These are phyloP conservation scores for Petrolisthes cinctipes DNA, from an alignment of 2,888 invertebrate genomes.

Conservation along the genomic window DNA sequence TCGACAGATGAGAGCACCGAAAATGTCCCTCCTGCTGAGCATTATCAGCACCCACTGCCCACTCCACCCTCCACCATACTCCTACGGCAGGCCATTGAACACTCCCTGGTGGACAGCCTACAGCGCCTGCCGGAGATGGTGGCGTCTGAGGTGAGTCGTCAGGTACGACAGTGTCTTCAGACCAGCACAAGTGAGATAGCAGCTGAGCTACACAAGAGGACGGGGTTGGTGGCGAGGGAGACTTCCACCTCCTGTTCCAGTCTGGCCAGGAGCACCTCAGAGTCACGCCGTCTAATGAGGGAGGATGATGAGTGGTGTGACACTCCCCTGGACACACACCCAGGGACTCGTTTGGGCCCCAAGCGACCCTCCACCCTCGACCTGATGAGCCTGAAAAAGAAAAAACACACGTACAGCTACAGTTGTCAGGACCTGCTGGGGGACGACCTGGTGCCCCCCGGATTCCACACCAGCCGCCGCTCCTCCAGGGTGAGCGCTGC, in stretches of 20 bases:
- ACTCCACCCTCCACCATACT: conserved; percentile 16
- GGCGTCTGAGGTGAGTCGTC: conserved; percentile 48
- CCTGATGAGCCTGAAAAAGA: neutral
- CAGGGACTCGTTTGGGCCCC: neutral
- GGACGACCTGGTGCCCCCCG: conserved; percentile 15
- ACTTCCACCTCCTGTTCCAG: neutral
- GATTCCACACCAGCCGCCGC: neutral
- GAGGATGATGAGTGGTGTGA: neutral
- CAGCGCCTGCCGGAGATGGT: conserved; percentile 45
- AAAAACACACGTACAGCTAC: conserved; percentile 42
- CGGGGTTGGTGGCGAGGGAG: neutral
- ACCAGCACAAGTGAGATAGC: conserved; percentile 36
- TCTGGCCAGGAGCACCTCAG: neutral
- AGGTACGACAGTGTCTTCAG: conserved; percentile 41
- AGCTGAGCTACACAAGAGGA: conserved; percentile 30
- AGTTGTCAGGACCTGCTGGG: conserved; percentile 48
- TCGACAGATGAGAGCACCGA: conserved; percentile 54
- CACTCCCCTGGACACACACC: neutral
- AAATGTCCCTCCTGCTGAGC: neutral
- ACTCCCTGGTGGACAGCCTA: conserved; percentile 40
- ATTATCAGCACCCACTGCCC: neutral
- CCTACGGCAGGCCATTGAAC: conserved; percentile 46
- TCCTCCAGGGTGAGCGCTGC: conserved; percentile 28
- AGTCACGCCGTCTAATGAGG: neutral
- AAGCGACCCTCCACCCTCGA: conserved; percentile 43